Conservation (phyloP, 2,888 invertebrate species). For the Tupiocoris notatus region DNA sequence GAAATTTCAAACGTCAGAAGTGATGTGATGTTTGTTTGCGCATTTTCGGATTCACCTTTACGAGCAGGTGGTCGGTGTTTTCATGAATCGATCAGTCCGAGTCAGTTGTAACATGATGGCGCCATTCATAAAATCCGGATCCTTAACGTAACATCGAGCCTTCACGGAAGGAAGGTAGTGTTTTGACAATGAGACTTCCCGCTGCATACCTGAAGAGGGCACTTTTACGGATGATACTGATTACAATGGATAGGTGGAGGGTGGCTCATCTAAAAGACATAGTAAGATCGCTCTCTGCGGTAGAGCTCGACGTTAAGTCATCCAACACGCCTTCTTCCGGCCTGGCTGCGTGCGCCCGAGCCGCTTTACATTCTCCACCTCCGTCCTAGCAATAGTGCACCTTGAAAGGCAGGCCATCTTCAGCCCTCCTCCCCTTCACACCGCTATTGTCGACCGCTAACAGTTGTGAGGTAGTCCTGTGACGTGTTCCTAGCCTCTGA, state of each 20-base stretch:
- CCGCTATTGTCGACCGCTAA: background rate
- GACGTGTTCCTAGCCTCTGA: conserved; percentile 6
- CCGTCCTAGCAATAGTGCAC: background rate
- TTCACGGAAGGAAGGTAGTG: background rate
- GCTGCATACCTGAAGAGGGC: background rate
- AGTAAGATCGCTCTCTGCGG: conserved; percentile 6
- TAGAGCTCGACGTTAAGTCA: conserved; percentile 17
- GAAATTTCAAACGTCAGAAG: background rate
- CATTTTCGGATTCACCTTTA: background rate
- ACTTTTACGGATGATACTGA: background rate
- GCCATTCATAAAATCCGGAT: background rate
- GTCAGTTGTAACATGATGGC: background rate
- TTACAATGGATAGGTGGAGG: background rate
- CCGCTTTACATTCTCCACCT: background rate
- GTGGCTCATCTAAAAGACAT: background rate
- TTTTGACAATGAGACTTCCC: background rate
- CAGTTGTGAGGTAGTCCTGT: conserved; percentile 25
- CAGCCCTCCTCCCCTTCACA: background rate
- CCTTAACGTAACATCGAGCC: background rate
- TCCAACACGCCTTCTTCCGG: conserved; percentile 25
- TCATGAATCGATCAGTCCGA: background rate
- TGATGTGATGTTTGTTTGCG: background rate
- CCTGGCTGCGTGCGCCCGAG: background rate
- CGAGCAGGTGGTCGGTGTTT: background rate
- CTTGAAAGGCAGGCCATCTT: background rate